Conservation (phyloP, 2,888 invertebrate species). For the Erebia epiphron region DNA sequence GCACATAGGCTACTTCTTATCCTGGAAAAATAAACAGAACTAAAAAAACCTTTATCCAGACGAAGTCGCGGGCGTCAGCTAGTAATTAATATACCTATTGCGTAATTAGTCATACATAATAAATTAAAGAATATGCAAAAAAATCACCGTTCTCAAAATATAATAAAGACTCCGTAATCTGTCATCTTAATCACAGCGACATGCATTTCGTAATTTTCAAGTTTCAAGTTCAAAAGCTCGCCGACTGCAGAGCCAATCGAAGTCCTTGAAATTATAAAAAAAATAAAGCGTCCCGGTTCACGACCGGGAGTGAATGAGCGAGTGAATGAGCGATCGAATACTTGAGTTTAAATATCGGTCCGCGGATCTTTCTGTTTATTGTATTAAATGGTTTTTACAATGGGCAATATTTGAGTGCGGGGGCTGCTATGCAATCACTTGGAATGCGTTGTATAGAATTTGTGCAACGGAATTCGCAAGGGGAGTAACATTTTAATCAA, state of each 20-base stretch:
- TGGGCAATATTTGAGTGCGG: constrained; percentile 61
- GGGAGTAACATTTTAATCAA: constrained; percentile 47
- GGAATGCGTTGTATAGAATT: constrained; percentile 52
- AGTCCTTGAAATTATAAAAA: constrained; percentile 58
- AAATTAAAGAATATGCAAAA: not conserved
- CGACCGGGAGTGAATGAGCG: constrained; percentile 48
- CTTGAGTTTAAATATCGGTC: constrained; percentile 65
- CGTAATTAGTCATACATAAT: not conserved
- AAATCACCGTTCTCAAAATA: constrained; percentile 21
- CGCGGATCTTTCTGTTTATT: constrained; percentile 75
- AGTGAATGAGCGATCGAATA: constrained; percentile 63
- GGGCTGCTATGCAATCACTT: constrained; percentile 55
- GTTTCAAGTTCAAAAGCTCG: constrained; percentile 64
- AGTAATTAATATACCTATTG: not conserved
- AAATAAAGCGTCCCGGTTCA: constrained; percentile 54
- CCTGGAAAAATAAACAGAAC: too few relatives aligned
- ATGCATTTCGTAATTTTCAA: constrained; percentile 50
- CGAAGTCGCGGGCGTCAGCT: too few relatives aligned
- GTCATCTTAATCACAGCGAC: constrained; percentile 38
- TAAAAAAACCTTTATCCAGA: too few relatives aligned
- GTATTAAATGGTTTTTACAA: constrained; percentile 69
- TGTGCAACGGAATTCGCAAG: constrained; percentile 46
- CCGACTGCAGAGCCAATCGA: constrained; percentile 76
- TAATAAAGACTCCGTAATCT: constrained; percentile 46
- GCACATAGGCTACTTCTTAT: too few relatives aligned